Evolutionary conservation across 2,797 vertebrate species (phyloP).

Genomic region (Nannoperca australis): DNA sequence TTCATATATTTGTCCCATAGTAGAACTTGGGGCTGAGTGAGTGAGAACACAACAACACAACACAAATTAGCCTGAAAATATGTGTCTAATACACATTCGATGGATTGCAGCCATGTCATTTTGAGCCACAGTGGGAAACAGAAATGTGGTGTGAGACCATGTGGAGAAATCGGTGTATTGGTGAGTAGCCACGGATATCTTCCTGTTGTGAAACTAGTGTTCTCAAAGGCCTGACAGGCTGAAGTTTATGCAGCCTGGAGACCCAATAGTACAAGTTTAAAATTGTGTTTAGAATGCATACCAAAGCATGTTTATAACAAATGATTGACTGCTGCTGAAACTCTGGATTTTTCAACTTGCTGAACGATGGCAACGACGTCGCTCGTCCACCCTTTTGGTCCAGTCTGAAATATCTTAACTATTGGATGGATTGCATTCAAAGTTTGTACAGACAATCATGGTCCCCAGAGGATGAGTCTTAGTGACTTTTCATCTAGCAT

Average conservation of each 20-base stretch:
- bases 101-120: slow-evolving; percentile 3
- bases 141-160: background rate
- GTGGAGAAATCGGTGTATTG: background rate
- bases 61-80: background rate
- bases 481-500: background rate
- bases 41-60: background rate
- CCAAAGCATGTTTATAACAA: background rate
- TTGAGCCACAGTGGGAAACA: slow-evolving; percentile 1
- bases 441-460: too few relatives aligned
- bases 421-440: background rate
- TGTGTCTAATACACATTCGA: background rate
- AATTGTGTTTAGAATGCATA: background rate
- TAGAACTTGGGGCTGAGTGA: background rate
- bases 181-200: background rate
- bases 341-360: background rate
- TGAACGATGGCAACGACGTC: too few relatives aligned
- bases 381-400: background rate
- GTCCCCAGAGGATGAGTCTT: too few relatives aligned
- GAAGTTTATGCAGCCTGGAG: background rate
- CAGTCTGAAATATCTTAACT: background rate
- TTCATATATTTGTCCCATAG: background rate
- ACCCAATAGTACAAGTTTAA: background rate
- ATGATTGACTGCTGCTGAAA: background rate
- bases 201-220: background rate
- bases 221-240: background rate